Base-by-base conservation (phyloP, 2,113 vertebrate genomes). In the Cryptoleucopteryx plumbea region DNA sequence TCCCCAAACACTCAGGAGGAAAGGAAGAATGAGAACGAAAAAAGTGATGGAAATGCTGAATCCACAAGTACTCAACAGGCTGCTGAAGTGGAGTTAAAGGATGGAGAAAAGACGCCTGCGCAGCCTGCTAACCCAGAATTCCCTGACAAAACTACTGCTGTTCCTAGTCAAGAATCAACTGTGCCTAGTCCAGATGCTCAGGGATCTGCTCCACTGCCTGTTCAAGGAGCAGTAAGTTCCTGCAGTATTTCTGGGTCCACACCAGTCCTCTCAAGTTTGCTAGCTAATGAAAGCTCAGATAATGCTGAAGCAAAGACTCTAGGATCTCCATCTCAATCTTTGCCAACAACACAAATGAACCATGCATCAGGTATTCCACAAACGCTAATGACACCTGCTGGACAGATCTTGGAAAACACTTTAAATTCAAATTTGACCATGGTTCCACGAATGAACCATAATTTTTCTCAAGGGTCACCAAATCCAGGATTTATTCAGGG, bases 211-310 rank as follows among this genome's bases (percentile, higher is more conserved):
- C 77, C 88, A 1, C 47, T 90, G 42, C 84, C 98, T 61, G 91
- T 97, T 52, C 98, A 98, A 47, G 97, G 96, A 47, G 67, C 75
- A 25, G 87, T 96, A 52, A 98, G 97, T 96, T 97, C 98, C 70
- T 98, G 97, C 86, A 86, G 95, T 43, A 83, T 98, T 48, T 96
- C 98, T 73, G 98, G 97, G 26, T 97, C 99, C 47, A 96, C 98
- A 86, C 98, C 99, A 59, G 99, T 99, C 36, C 98, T 99, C 38
- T 98, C 98, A 43, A 98, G 99, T 97, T 98, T 99, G 91, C 98
- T 99, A 31, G 98, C 99, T 88, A 98, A 97, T 78, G 99, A 99
- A 56, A 98, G 98, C 90, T 96, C 98, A 68, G 98, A 99, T 52
- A 97, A 88, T 52, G 91, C 98, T 82, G 98, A 98, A 62, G 75